Evolutionary conservation across 2,888 invertebrate genomes (phyloP).

Genomic region (Mimumesa dahlbomi): DNA sequence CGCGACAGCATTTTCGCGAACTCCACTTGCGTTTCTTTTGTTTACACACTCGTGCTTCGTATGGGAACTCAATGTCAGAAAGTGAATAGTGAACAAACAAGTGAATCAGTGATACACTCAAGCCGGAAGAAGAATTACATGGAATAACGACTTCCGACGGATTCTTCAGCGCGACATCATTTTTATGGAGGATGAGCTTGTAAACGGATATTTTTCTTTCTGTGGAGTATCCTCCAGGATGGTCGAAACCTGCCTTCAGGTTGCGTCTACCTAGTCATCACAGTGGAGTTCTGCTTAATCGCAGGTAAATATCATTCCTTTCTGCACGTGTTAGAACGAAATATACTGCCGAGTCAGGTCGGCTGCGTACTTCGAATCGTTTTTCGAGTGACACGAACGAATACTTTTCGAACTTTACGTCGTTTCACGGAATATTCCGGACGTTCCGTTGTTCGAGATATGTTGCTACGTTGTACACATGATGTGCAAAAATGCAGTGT

Average conservation of each 20-base stretch:
- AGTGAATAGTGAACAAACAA: conserved; percentile 31
- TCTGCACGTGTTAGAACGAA: neutral
- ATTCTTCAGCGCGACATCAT: neutral
- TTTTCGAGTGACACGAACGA: no score
- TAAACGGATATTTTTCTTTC: conserved; percentile 42
- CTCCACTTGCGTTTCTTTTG: neutral
- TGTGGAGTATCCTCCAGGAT: conserved; percentile 55
- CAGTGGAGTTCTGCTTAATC: conserved; percentile 79
- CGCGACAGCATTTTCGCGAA: conserved; percentile 3
- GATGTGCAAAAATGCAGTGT: no score
- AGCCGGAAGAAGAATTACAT: neutral
- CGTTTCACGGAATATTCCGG: no score
- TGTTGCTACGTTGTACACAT: no score
- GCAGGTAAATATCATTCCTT: conserved; percentile 67
- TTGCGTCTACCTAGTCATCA: conserved; percentile 74
- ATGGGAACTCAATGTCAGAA: neutral
- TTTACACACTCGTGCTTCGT: neutral
- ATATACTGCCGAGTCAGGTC: no score
- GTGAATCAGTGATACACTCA: conserved; percentile 16
- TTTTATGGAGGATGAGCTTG: conserved; percentile 31
- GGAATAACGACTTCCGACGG: conserved; percentile 43
- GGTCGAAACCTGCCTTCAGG: conserved; percentile 63
- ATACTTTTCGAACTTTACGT: no score
- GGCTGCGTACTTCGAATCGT: no score
- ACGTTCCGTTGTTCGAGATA: no score